phyloP scores from a whole-genome alignment of 1,140 invertebrate species.

The Tribolium castaneum region DNA sequence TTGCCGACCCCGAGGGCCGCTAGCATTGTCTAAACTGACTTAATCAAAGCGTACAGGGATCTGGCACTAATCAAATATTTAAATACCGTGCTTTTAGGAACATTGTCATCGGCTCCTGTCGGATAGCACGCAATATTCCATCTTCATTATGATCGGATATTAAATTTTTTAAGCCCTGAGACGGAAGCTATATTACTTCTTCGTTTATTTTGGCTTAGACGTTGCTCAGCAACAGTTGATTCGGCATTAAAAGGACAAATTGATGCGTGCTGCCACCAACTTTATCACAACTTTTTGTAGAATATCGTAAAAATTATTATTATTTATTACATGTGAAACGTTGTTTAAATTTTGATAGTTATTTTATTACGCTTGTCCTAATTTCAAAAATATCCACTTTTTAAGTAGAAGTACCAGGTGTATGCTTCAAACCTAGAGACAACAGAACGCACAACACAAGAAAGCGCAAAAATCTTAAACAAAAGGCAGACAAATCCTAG shows the following conservation, averaged over 20 bases:
- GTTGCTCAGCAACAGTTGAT: conserved; percentile 1
- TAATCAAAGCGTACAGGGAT: conserved; percentile 13
- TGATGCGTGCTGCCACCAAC: not conserved
- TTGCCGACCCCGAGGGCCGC: not conserved
- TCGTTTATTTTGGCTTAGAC: conserved; percentile 19
- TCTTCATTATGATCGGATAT: conserved; percentile 32
- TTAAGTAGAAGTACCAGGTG: too few species aligned
- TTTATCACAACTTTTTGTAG: not conserved
- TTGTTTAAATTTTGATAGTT: too few species aligned
- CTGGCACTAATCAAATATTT: conserved; percentile 33
- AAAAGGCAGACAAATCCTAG: too few species aligned
- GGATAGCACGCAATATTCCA: conserved; percentile 17
- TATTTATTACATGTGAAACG: too few species aligned
- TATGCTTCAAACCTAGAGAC: too few species aligned
- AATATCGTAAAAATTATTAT: not conserved
- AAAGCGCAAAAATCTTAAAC: too few species aligned
- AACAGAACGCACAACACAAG: too few species aligned
- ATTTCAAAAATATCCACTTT: too few species aligned
- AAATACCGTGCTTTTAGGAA: conserved; percentile 6
- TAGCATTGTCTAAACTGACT: conserved; percentile 17
- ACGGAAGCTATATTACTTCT: conserved; percentile 2
- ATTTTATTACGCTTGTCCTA: too few species aligned
- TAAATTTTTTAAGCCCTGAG: conserved; percentile 12
- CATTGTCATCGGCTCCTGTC: conserved; percentile 10
- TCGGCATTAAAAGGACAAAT: conserved; percentile 11